Evolutionary conservation across 2,797 vertebrate species (phyloP).

Genomic region (Peromyscus attwateri): DNA sequence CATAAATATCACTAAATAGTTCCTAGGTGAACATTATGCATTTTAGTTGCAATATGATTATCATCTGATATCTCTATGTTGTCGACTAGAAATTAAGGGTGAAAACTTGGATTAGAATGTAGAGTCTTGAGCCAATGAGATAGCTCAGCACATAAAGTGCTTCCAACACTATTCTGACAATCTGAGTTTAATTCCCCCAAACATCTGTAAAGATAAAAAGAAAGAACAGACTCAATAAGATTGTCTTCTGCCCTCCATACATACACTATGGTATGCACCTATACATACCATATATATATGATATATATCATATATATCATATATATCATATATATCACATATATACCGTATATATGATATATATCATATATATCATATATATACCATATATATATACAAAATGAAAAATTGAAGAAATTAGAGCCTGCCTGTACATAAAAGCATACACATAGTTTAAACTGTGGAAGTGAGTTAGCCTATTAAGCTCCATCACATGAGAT

Average conservation of each 20-base stretch:
- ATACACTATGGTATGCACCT: neutral
- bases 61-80: slow-evolving; percentile 20
- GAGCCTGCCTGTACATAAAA: neutral
- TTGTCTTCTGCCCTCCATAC: neutral
- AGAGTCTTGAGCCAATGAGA: neutral
- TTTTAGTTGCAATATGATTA: neutral
- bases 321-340: no score
- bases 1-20: neutral
- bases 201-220: neutral
- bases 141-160: neutral
- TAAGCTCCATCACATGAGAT: neutral
- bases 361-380: no score
- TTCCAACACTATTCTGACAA: neutral
- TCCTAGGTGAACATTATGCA: neutral
- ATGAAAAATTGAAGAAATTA: neutral
- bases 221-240: neutral
- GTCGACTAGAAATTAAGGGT: neutral
- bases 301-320: no score
- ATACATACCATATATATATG: no score
- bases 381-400: neutral
- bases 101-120: neutral
- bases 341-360: rapidly evolving
- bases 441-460: neutral
- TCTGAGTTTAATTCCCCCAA: neutral
- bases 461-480: neutral